Base-by-base conservation (phyloP, 2,113 vertebrate genomes). In the Monopterus albus region DNA sequence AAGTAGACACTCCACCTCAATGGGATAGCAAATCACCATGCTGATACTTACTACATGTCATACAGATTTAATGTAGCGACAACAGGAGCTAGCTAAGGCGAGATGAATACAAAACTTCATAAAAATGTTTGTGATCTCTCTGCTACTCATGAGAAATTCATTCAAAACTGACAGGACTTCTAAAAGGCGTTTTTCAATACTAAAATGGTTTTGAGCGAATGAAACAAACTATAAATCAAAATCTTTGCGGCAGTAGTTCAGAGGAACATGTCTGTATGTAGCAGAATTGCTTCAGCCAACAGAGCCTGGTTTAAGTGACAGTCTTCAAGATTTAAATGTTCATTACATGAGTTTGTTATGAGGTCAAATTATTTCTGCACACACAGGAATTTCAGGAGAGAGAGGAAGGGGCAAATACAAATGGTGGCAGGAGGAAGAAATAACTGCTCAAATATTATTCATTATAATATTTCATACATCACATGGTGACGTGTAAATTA, bases 381-480 rank as follows among this genome's bases (percentile, higher is more conserved):
- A 68, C 42, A 46, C 50, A 66, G 45, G 67, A 59, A 77, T 58
- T 52, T 59, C 66, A 25, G 42, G 35, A 38, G 59, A 68, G 61
- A 59, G 40, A 62, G 61, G 59, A 39, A 62, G 51, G 42, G 38
- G 56, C 26, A 20, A 42, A 84, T 55, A 86, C 61, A 84, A 77
- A 85, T 60, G 63, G 73, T 29, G 51, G 58, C 62, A 53, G 66
- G 29, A 60, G 58, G 58, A 67, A 63, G 75, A 80, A 75, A 80
- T 62, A 82, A 87, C 75, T 79, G 81, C 73, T 79, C 79, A 90
- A 90, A 91, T 86, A 71, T 79, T 71, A 78, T 89, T 88, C 86
- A 90, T 90, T 91, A 90, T 64, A 87, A 89, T 90, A 89, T 87
- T 88, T 91, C 90, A 91, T 91, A 88, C 72, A 91, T 92, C 90